Conservation (phyloP, 2,888 invertebrate species). For the Sesia apiformis region DNA sequence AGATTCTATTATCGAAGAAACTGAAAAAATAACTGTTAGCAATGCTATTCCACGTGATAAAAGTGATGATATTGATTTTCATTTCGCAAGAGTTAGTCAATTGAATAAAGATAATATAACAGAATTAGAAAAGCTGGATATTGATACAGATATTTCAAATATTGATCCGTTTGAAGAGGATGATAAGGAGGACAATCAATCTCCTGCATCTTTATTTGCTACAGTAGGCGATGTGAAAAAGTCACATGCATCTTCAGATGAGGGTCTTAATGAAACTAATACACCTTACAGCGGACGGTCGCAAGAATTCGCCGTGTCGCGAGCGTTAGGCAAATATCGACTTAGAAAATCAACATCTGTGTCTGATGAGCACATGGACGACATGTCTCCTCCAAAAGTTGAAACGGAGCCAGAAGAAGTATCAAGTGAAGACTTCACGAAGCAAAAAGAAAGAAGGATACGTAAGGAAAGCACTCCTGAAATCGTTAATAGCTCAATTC, state of each 20-base stretch:
- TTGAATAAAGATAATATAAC: slow-evolving; percentile 66
- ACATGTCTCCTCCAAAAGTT: slow-evolving; percentile 56
- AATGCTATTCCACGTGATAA: slow-evolving; percentile 53
- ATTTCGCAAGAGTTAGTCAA: slow-evolving; percentile 71
- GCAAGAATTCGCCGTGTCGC: slow-evolving; percentile 89
- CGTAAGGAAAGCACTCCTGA: slow-evolving; percentile 52
- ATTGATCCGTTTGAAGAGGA: slow-evolving; percentile 75
- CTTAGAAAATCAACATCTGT: slow-evolving; percentile 81
- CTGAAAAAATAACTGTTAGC: slow-evolving; percentile 32
- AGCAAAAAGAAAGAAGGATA: slow-evolving; percentile 39
- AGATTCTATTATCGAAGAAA: slow-evolving; percentile 50
- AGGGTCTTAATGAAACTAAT: slow-evolving; percentile 69
- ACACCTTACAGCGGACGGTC: slow-evolving; percentile 78
- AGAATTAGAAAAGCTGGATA: slow-evolving; percentile 68
- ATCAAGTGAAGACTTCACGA: slow-evolving; percentile 25
- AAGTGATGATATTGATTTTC: slow-evolving; percentile 67
- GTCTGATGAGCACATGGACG: slow-evolving; percentile 78
- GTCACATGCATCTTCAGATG: slow-evolving; percentile 75
- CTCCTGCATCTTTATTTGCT: slow-evolving; percentile 80
- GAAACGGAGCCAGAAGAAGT: slow-evolving; percentile 38
- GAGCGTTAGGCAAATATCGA: slow-evolving; percentile 86
- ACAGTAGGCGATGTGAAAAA: slow-evolving; percentile 84
- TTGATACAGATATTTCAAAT: slow-evolving; percentile 76
- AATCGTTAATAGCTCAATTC: slow-evolving; percentile 43
- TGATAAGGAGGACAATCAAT: slow-evolving; percentile 76